Percentiles rank a stretch among this genome's conserved stretches.
phyloP scores from a whole-genome alignment of 1,140 invertebrate species.

The Orchestia grillus region DNA sequence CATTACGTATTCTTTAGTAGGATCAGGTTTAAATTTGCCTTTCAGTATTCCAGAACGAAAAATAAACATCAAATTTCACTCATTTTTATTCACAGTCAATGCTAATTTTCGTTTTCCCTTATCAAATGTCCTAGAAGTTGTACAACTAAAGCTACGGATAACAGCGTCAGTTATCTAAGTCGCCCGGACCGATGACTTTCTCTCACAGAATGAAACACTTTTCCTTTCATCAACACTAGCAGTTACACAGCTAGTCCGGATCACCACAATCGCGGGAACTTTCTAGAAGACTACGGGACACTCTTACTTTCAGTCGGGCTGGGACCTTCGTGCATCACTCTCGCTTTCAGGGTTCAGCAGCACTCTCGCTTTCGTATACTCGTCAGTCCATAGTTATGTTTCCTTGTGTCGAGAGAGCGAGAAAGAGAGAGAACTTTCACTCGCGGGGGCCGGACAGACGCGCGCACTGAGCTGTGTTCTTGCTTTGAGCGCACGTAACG shows the following conservation, averaged over 20 bases:
- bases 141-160: neutral
- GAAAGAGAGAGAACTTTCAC: slow-evolving; percentile 33
- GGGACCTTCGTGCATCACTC: slow-evolving; percentile 40
- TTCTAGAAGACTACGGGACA: slow-evolving; percentile 8
- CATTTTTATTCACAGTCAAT: neutral
- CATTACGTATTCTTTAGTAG: neutral
- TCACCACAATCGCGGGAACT: neutral
- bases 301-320: neutral
- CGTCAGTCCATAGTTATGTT: slow-evolving; percentile 12
- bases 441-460: neutral
- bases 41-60: neutral
- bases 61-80: neutral
- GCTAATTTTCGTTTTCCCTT: too few species aligned
- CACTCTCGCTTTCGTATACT: slow-evolving; percentile 44
- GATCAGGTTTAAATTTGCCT: neutral
- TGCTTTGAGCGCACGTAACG: neutral
- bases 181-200: neutral
- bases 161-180: neutral
- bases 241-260: neutral
- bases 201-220: slow-evolving; percentile 15
- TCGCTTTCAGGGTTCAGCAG: slow-evolving; percentile 19
- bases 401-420: slow-evolving; percentile 43
- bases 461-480: neutral
- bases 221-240: neutral
- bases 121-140: too few species aligned